These are phyloP conservation scores for Rallus crepitans DNA, from an alignment of 2,797 vertebrate species.

Conservation along the genomic window DNA sequence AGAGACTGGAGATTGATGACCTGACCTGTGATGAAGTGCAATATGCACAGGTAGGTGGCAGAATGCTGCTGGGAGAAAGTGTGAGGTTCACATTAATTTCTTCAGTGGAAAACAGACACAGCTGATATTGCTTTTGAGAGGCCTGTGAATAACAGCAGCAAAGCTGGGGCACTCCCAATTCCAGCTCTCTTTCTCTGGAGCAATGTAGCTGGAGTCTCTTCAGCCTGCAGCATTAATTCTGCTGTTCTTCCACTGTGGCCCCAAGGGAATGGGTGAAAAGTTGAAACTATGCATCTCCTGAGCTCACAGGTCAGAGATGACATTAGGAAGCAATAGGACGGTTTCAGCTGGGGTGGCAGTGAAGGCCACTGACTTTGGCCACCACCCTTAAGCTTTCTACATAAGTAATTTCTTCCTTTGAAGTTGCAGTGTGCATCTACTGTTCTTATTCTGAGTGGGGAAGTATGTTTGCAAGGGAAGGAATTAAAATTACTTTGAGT, in stretches of 20 bases:
- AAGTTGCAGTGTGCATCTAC: neutral
- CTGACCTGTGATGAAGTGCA: neutral
- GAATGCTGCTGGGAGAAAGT: neutral
- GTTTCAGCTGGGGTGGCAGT: neutral
- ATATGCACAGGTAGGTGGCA: conserved; percentile 41
- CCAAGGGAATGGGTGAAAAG: neutral
- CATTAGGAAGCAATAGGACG: neutral
- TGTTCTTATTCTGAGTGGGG: neutral
- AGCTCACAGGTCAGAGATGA: neutral
- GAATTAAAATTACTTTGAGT: neutral
- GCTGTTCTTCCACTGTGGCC: neutral
- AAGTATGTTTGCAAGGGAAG: neutral
- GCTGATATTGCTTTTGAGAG: neutral
- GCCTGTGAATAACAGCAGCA: neutral
- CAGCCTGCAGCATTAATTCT: neutral
- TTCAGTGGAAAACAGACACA: neutral
- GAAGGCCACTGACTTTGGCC: neutral
- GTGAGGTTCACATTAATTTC: neutral
- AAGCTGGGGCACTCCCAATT: neutral
- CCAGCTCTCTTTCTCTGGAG: neutral
- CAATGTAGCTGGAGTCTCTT: neutral
- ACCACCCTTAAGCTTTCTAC: neutral
- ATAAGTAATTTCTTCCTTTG: neutral
- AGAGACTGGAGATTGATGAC: neutral
- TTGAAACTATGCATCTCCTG: neutral